A percentile compares a stretch with the other conserved stretches of the same genome.
These are phyloP conservation scores for Phenacoccus solenopsis DNA, from an alignment of 1,140 invertebrate species.

Conservation along the genomic window DNA sequence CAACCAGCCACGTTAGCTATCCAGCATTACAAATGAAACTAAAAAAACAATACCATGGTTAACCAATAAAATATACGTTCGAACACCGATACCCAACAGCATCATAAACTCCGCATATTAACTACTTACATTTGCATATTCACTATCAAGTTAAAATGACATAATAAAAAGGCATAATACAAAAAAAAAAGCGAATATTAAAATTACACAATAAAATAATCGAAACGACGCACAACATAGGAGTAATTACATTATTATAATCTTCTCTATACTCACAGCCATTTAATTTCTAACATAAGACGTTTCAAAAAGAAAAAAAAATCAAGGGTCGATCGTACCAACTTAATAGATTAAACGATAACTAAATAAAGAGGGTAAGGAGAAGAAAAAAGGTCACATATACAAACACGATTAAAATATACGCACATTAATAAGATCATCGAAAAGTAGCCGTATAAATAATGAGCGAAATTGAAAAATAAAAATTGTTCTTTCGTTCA, in stretches of 20 bases:
- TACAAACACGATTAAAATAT: neutral
- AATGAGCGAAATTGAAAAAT: neutral
- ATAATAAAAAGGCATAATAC: neutral
- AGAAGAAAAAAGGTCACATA: too few species aligned
- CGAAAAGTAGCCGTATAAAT: neutral
- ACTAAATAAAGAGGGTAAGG: neutral
- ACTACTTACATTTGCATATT: too few species aligned
- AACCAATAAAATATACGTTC: too few species aligned
- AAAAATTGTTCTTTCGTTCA: neutral
- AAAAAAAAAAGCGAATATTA: neutral
- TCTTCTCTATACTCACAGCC: neutral
- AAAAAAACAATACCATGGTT: too few species aligned
- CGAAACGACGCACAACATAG: slow-evolving; percentile 1
- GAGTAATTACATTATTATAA: neutral
- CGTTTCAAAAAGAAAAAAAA: neutral
- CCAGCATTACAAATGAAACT: too few species aligned
- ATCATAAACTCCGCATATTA: too few species aligned
- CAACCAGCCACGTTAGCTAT: too few species aligned
- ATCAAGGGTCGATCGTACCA: neutral
- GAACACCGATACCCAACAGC: too few species aligned
- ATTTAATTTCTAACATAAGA: neutral
- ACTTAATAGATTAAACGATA: neutral
- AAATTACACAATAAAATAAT: neutral
- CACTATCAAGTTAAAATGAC: too few species aligned
- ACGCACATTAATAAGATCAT: neutral